Percentiles rank a stretch among this genome's conserved stretches.
phyloP scores from a whole-genome alignment of 2,797 vertebrate species.

The Scolopax bukidnonensis region DNA sequence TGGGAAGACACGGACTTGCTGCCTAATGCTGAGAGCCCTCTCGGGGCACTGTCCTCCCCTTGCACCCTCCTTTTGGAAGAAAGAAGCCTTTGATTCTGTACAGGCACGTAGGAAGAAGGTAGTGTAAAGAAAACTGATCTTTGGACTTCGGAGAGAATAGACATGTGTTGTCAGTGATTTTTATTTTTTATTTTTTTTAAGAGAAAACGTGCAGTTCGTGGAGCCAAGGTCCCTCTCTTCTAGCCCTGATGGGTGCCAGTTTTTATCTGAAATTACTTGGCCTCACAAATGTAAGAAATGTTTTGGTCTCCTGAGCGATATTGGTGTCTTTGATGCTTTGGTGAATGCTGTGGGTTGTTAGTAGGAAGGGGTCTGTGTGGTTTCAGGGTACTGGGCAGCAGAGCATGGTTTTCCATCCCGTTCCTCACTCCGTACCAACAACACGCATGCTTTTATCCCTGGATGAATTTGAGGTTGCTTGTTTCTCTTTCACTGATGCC shows the following conservation, averaged over 20 bases:
- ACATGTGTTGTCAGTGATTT: not conserved
- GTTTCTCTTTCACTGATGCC: not conserved
- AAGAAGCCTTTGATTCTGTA: not conserved
- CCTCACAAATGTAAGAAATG: not conserved
- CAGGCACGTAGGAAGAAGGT: not conserved
- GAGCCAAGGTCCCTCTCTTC: fast-evolving
- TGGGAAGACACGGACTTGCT: not conserved
- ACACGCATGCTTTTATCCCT: not conserved
- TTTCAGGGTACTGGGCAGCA: not conserved
- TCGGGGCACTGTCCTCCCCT: fast-evolving
- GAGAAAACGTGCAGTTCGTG: not conserved
- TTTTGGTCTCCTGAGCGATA: not conserved
- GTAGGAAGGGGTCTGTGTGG: not conserved
- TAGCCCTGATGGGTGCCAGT: fast-evolving
- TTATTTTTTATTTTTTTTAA: not conserved
- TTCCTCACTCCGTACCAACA: fast-evolving
- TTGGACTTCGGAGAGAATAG: not conserved
- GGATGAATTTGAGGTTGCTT: fast-evolving
- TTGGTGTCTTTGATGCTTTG: fast-evolving
- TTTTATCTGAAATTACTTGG: not conserved
- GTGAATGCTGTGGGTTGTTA: fast-evolving
- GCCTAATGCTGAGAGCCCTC: not conserved
- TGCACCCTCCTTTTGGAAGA: not conserved
- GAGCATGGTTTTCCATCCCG: fast-evolving
- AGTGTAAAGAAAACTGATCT: not conserved